Conservation (phyloP, 1,140 invertebrate species). For the Zaprionus tsacasi region DNA sequence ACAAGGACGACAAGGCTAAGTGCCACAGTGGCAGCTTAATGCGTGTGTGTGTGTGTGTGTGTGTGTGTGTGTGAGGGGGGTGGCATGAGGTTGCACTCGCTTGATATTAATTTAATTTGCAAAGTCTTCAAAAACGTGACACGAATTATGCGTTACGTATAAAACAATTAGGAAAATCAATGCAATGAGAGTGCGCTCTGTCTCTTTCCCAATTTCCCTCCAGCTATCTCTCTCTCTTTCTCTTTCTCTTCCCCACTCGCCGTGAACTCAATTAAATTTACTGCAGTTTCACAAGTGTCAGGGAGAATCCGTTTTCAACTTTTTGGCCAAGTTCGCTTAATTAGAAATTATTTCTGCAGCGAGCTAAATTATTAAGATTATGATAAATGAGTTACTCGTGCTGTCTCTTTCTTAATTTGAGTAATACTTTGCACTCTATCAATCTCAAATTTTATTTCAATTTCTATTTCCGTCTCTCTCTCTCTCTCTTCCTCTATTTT, state of each 20-base stretch:
- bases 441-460: background rate
- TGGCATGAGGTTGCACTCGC: background rate
- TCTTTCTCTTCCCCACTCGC: too few species aligned
- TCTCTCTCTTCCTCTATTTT: background rate
- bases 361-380: constrained; percentile 25
- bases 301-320: constrained; percentile 7
- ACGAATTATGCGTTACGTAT: constrained; percentile 10
- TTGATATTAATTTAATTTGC: constrained; percentile 43
- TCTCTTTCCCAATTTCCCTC: background rate
- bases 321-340: constrained; percentile 22
- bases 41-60: constrained; percentile 11
- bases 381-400: constrained; percentile 32
- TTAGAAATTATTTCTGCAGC: constrained; percentile 28
- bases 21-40: constrained; percentile 9
- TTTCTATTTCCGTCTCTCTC: background rate
- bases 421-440: background rate
- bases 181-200: constrained; percentile 11
- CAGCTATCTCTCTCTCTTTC: background rate
- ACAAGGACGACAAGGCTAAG: constrained; percentile 18
- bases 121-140: constrained; percentile 25
- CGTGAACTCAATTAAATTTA: constrained; percentile 32
- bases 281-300: constrained; percentile 34
- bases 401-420: background rate
- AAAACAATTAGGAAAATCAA: constrained; percentile 34
- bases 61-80: background rate